phyloP scores from a whole-genome alignment of 2,797 vertebrate species.

The Perodicticus potto region DNA sequence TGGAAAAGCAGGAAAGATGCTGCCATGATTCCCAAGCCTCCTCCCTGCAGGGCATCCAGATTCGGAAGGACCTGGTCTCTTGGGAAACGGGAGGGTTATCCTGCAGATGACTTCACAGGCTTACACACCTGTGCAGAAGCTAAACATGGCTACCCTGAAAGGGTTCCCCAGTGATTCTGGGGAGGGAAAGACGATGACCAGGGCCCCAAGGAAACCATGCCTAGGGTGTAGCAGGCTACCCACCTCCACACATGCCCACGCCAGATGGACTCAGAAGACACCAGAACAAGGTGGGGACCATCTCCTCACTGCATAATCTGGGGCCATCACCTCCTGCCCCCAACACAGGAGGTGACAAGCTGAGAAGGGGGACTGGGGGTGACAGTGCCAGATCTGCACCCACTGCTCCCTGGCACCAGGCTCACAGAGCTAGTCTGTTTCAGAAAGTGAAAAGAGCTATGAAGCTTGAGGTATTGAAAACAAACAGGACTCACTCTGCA shows the following conservation, averaged over 20 bases:
- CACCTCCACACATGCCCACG: not conserved
- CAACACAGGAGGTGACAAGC: not conserved
- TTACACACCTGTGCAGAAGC: not conserved
- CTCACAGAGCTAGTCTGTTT: not conserved
- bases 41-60: not conserved
- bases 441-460: not conserved
- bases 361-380: not conserved
- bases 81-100: not conserved
- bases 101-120: not conserved
- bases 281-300: not conserved
- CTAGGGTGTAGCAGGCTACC: not conserved
- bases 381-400: rapidly evolving
- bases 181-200: not conserved
- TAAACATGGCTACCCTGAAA: not conserved
- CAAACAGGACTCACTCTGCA: not conserved
- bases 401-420: not conserved
- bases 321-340: not conserved
- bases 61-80: not conserved
- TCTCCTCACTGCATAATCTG: no score
- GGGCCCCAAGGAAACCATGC: not conserved
- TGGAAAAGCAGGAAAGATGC: not conserved
- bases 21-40: not conserved
- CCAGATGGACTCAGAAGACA: not conserved
- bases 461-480: not conserved
- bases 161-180: not conserved